phyloP scores from a whole-genome alignment of 1,140 invertebrate genomes.

The Mya arenaria region DNA sequence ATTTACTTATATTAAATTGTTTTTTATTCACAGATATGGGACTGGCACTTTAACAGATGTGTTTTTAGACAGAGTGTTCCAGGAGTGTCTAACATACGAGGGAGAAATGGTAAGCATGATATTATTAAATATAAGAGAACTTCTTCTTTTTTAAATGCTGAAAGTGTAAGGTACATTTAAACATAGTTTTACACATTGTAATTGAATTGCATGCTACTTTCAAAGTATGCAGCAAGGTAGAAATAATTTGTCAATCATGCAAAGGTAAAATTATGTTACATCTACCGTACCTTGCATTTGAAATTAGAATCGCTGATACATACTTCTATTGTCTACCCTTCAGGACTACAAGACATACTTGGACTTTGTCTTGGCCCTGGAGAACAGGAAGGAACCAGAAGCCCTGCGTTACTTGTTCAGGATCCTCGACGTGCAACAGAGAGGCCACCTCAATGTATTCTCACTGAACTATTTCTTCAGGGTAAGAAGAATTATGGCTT shows the following conservation, averaged over 20 bases:
- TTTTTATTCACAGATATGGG: conserved; percentile 91
- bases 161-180: no score
- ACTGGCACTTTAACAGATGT: conserved; percentile 94
- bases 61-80: conserved; percentile 96
- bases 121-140: no score
- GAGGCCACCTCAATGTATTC: conserved; percentile 94
- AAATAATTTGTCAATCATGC: no score
- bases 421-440: conserved; percentile 94
- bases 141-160: no score
- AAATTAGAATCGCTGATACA: no score
- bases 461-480: conserved; percentile 96
- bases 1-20: no score
- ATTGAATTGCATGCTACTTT: no score
- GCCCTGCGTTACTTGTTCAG: conserved; percentile 95
- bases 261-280: no score
- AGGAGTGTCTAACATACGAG: conserved; percentile 96
- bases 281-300: no score
- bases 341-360: conserved; percentile 97
- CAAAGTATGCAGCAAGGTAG: no score
- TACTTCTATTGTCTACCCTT: no score
- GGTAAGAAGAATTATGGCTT: conserved; percentile 81
- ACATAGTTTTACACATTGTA: no score
- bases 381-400: conserved; percentile 95
- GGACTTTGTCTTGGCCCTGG: conserved; percentile 96
- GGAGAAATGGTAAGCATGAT: conserved; percentile 90